These are phyloP conservation scores for Itoplectis maculator DNA, from an alignment of 2,888 invertebrate genomes.

Conservation along the genomic window DNA sequence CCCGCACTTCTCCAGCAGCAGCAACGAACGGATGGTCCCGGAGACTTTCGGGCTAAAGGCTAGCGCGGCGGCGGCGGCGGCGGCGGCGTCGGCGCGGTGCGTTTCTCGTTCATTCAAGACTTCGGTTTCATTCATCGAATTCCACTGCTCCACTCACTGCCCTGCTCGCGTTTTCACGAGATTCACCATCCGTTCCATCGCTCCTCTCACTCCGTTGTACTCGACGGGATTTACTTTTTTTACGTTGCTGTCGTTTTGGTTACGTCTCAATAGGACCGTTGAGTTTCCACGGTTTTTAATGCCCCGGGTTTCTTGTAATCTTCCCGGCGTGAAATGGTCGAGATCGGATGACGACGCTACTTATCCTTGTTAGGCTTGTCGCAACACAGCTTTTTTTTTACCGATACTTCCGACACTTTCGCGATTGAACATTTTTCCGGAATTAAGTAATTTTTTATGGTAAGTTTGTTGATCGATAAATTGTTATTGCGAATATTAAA, in stretches of 20 bases:
- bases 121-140: conserved; percentile 67
- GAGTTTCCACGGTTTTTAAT: conserved; percentile 51
- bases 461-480: not conserved
- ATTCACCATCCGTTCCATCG: conserved; percentile 26
- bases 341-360: conserved; percentile 44
- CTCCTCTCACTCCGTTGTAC: conserved; percentile 51
- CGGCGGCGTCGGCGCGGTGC: conserved; percentile 27
- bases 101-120: conserved; percentile 66
- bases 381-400: conserved; percentile 37
- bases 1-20: conserved; percentile 28
- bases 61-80: conserved; percentile 51
- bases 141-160: conserved; percentile 49
- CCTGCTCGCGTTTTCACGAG: conserved; percentile 62
- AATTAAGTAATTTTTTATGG: too few species aligned
- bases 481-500: too few species aligned
- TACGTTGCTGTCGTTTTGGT: conserved; percentile 40
- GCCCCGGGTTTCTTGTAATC: conserved; percentile 46
- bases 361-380: conserved; percentile 33
- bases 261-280: conserved; percentile 55
- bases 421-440: too few species aligned
- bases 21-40: conserved; percentile 48
- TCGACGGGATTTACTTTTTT: conserved; percentile 26
- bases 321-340: conserved; percentile 66
- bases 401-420: not conserved
- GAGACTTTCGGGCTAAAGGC: conserved; percentile 60